These are phyloP conservation scores for Vesta saturnalis DNA, from an alignment of 2,888 invertebrate species.

Conservation along the genomic window DNA sequence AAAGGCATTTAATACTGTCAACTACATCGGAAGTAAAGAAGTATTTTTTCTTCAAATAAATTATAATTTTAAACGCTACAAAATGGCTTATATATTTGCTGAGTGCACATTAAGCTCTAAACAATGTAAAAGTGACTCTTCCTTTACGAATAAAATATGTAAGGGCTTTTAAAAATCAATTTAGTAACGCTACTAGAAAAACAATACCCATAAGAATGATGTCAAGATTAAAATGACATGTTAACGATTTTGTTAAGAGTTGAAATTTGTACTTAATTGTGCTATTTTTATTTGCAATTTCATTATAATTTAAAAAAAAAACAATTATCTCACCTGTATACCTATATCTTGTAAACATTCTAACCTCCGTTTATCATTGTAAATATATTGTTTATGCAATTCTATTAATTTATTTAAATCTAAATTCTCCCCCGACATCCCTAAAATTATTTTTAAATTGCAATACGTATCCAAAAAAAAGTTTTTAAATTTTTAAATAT, in stretches of 20 bases:
- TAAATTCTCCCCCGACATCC: neutral
- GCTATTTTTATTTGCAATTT: neutral
- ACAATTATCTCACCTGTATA: constrained; percentile 27
- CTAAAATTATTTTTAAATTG: neutral
- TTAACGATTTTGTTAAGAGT: neutral
- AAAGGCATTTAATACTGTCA: too few species aligned
- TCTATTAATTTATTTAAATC: constrained; percentile 47
- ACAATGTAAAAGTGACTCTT: neutral
- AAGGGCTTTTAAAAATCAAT: constrained; percentile 6
- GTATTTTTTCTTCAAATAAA: too few species aligned
- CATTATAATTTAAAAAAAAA: neutral
- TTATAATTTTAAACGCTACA: too few species aligned
- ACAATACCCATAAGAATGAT: neutral
- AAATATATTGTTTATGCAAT: constrained; percentile 46
- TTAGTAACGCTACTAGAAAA: neutral
- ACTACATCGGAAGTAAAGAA: too few species aligned
- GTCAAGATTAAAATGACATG: neutral
- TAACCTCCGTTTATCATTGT: constrained; percentile 49
- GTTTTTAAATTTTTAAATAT: neutral
- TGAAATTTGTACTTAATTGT: neutral
- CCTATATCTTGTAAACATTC: constrained; percentile 36
- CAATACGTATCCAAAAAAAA: neutral
- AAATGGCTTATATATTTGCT: neutral
- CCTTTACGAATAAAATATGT: neutral
- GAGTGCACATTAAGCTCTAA: neutral